Base-by-base conservation (phyloP, 2,888 invertebrate genomes). In the Cyrtodaria siliqua region DNA sequence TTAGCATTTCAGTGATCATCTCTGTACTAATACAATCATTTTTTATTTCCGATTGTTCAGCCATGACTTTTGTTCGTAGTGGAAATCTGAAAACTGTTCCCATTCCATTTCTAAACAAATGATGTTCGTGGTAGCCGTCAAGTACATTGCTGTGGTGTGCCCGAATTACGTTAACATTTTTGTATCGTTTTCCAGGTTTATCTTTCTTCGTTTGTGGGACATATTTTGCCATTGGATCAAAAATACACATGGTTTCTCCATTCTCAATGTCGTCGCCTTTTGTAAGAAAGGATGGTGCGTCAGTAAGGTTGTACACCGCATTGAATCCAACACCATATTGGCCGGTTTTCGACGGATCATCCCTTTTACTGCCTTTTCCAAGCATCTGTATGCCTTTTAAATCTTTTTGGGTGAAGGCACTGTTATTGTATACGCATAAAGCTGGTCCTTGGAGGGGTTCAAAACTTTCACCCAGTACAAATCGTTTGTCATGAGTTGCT, bases 321-420 rank as follows among this genome's bases (percentile, higher is more conserved):
- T 91, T 92, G 75, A 92, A 92, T 0, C 92, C 92, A 24, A 92
- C 89, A 24, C 92, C 92, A 84, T 90, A 92, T 61, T 91, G 89
- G 1, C 92, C 92, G 0, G 90, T 91, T 66, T n/a, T n/a, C n/a
- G n/a, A n/a, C n/a, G n/a, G n/a, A n/a, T n/a, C n/a, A n/a, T n/a
- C n/a, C n/a, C n/a, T 90, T 77, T 92, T 92, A 68, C 89, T 89
- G 2, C 92, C 91, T 33, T 85, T 81, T 2, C 92, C 92, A 2
- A 92, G 86, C 38, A 84, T 82, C 55, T 90, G 89, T 52, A 92
- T 91, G 20, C 92, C 92, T 56, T 79, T 62, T 6, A 92, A 63
- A 70, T 92, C 91, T 27, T 68, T 63, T 33, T 88, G 74, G 8
- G 86, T 87, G 72, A 92, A 92, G 4, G 81, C 84, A 24, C 83